Conservation (phyloP, 2,113 vertebrate species). For the Cyphomyrus plagiostoma region DNA sequence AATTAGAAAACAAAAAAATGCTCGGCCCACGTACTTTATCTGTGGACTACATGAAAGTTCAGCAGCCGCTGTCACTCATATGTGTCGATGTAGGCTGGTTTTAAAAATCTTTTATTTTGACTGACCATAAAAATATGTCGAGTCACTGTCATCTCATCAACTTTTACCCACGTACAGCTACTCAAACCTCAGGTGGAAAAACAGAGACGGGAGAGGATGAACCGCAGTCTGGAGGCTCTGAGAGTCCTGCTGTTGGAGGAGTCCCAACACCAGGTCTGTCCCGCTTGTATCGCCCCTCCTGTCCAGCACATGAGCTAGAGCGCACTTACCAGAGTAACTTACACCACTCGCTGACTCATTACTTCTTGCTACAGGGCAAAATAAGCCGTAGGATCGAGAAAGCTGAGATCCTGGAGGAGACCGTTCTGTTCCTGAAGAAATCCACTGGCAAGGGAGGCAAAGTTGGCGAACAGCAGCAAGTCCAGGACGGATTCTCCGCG, state of each 20-base stretch:
- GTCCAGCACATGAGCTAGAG: background rate
- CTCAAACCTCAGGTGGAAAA: constrained; percentile 74
- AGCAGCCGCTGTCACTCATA: background rate
- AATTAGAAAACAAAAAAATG: background rate
- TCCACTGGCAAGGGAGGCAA: background rate
- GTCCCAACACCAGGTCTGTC: constrained; percentile 62
- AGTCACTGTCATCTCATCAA: background rate
- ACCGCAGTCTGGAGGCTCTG: constrained; percentile 68
- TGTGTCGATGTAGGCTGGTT: background rate
- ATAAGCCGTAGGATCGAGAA: constrained; percentile 68
- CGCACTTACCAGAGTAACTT: background rate
- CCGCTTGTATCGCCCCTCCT: background rate
- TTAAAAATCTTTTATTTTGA: background rate
- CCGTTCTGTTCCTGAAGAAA: constrained; percentile 51
- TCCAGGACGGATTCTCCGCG: constrained; percentile 44
- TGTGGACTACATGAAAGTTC: background rate
- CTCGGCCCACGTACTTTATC: background rate
- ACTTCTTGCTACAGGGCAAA: constrained; percentile 46
- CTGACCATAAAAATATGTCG: background rate
- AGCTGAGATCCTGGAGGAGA: constrained; percentile 72
- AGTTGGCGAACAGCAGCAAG: background rate
- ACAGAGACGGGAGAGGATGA: constrained; percentile 71
- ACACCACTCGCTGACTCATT: background rate
- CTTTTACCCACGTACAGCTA: constrained; percentile 45
- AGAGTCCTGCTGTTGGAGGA: constrained; percentile 60